These are phyloP conservation scores for Coilia nasus DNA, from an alignment of 2,797 vertebrate genomes.

Conservation along the genomic window DNA sequence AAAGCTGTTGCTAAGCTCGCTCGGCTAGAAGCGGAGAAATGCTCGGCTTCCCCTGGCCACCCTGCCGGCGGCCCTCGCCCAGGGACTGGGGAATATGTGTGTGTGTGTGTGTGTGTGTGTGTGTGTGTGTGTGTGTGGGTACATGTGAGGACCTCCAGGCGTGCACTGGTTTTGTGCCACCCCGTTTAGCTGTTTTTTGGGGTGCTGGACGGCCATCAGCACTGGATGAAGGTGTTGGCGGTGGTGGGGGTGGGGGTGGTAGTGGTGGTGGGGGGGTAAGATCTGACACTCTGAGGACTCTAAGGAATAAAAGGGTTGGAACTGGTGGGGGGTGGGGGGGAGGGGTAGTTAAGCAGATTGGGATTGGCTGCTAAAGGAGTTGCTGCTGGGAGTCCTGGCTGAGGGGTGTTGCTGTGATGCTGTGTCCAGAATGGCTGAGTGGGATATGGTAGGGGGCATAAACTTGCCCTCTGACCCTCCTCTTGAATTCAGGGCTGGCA, in stretches of 20 bases:
- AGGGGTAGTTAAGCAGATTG: conserved; percentile 5
- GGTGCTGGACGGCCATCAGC: conserved; percentile 53
- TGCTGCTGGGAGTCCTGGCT: not conserved
- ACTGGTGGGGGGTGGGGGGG: conserved; percentile 20
- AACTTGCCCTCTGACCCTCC: conserved; percentile 42
- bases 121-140: too few species aligned
- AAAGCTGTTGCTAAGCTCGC: conserved; percentile 97
- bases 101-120: too few species aligned
- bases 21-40: conserved; percentile 81
- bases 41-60: conserved; percentile 77
- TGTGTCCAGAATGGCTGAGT: conserved; percentile 42
- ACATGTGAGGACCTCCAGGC: conserved; percentile 36
- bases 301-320: conserved; percentile 43
- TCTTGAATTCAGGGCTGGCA: conserved; percentile 42
- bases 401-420: conserved; percentile 19
- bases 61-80: conserved; percentile 75
- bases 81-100: conserved; percentile 63
- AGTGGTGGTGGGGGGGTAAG: conserved; percentile 37
- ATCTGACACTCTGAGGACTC: conserved; percentile 43
- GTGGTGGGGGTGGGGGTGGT: not conserved
- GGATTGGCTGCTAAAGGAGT: not conserved
- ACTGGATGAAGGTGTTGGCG: not conserved
- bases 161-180: conserved; percentile 48
- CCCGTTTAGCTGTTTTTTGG: conserved; percentile 59
- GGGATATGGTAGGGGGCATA: conserved; percentile 32